These are phyloP conservation scores for Alca torda DNA, from an alignment of 2,797 vertebrate species.

Conservation along the genomic window DNA sequence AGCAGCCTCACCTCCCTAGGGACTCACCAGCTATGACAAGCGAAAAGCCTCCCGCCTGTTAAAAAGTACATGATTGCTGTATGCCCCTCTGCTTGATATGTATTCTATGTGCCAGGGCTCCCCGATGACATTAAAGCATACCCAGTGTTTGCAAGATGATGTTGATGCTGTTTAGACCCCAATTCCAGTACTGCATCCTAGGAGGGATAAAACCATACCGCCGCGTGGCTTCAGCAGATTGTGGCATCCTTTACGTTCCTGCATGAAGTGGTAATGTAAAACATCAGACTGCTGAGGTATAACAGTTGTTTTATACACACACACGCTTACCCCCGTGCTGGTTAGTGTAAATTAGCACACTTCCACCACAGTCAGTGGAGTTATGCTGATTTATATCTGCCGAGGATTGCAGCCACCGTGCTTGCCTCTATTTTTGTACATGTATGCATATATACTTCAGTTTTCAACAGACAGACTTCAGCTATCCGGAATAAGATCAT, in stretches of 20 bases:
- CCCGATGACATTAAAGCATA: background rate
- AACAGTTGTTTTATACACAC: background rate
- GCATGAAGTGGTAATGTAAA: background rate
- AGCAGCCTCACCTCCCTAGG: slow-evolving; percentile 8
- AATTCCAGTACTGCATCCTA: background rate
- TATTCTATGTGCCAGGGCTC: background rate
- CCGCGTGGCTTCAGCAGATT: background rate
- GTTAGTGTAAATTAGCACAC: background rate
- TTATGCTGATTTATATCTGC: background rate
- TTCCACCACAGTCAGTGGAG: background rate
- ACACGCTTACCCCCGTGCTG: background rate
- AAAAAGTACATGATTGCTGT: background rate
- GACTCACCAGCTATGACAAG: slow-evolving; percentile 14
- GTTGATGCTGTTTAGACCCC: background rate
- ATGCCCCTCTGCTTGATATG: background rate
- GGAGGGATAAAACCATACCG: background rate
- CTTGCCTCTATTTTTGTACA: background rate
- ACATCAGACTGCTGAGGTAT: background rate
- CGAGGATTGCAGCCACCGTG: background rate
- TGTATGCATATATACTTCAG: background rate
- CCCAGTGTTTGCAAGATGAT: background rate
- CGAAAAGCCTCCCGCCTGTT: background rate
- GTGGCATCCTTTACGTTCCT: background rate
- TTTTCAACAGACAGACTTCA: background rate
- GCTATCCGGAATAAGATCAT: background rate